Evolutionary conservation across 2,888 invertebrate genomes (phyloP).

Genomic region (Tanypteryx hageni): DNA sequence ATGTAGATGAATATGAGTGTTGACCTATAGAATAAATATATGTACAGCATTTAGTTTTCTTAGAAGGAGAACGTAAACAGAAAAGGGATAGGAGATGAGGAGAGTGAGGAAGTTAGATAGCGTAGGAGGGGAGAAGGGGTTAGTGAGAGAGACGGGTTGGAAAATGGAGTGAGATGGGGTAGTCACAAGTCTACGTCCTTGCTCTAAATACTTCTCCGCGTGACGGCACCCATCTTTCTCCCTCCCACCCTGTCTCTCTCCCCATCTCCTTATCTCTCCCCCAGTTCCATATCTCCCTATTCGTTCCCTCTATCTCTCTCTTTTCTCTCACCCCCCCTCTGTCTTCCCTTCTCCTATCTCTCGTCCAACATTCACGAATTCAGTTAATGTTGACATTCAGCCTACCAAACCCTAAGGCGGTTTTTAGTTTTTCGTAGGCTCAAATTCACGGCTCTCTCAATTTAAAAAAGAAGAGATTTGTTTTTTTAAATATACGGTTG

Average conservation of each 20-base stretch:
- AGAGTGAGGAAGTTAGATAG: not conserved
- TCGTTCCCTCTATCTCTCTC: not conserved
- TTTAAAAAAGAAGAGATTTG: not conserved
- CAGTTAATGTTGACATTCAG: not conserved
- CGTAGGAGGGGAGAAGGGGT: not conserved
- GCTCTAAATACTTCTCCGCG: constrained; percentile 57
- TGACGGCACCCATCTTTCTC: constrained; percentile 47
- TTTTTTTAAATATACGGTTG: not conserved
- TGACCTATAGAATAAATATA: no score
- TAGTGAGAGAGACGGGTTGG: not conserved
- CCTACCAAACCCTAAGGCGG: not conserved
- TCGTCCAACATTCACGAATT: not conserved
- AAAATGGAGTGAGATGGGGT: constrained; percentile 7
- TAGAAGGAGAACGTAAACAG: not conserved
- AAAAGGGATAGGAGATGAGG: not conserved
- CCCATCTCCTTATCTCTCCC: not conserved
- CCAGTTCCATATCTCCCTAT: not conserved
- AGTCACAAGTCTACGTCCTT: constrained; percentile 55
- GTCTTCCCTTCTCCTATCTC: not conserved
- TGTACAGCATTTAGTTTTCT: no score
- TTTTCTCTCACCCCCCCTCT: not conserved
- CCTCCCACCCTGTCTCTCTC: not conserved
- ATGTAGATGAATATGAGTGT: no score
- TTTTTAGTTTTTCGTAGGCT: not conserved
- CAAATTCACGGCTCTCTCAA: not conserved